Base-by-base conservation (phyloP, 2,888 invertebrate species). In the Petrophora chlorosata region DNA sequence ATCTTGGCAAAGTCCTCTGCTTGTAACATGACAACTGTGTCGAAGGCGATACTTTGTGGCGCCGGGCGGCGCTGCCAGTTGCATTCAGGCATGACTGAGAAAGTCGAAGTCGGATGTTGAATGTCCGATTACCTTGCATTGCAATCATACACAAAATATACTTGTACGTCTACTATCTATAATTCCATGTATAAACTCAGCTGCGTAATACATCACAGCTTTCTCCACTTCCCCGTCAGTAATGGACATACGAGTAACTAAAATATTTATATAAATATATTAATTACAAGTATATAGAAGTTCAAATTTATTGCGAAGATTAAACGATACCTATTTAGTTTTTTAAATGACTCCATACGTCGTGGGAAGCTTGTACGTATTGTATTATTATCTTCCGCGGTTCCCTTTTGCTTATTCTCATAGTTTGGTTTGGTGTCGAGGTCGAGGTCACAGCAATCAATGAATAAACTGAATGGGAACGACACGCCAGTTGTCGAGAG, bases 381-480 rank as follows among this genome's bases (percentile, higher is more conserved):
- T 25, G 23, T 29, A 26, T 49, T 29, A 49, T 43, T 34, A 45
- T 44, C 23, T 47, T 23, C 16, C 28, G 33, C 25, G 14, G 16
- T n/a, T n/a, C n/a, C n/a, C n/a, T n/a, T n/a, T n/a, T 14, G 26
- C 8, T n/a, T 35, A 36, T 51, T 59, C 53, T 36, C 50, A 50
- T 49, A 43, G 48, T 46, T 41, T 39, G 26, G 48, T 46, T 41
- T 39, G 26, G 34, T 43, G 48, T 43, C 29, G 41, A 33, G 49
- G 38, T 29, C 28, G 23, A 35, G 38, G 58, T 33, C 38, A 10
- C 25, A 25, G 34, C 40, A 53, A 39, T 38, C 53, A 49, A 43
- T 43, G 43, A 32, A 25, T 54, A 54, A 47, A 54, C 54, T 43
- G 49, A 59, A 59, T 54, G 46, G 49, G 19, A 45, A 38, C 51